A percentile compares a stretch with the other conserved stretches of the same genome.
Evolutionary conservation across 2,797 vertebrate genomes (phyloP).

Genomic region (Tamandua tetradactyla): DNA sequence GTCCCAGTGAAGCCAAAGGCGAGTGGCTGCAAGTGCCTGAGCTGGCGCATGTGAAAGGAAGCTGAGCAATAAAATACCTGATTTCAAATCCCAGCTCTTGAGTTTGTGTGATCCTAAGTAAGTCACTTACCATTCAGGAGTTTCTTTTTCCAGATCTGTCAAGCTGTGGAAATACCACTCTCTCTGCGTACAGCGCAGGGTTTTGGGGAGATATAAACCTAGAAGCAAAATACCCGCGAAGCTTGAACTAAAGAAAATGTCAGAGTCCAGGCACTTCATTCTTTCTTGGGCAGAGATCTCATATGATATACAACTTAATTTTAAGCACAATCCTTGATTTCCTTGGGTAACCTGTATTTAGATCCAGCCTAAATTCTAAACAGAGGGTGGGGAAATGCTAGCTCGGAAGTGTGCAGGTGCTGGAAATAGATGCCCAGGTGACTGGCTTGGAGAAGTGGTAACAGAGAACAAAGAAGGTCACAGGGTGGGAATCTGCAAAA

Average conservation of each 20-base stretch:
- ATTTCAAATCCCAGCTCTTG: neutral
- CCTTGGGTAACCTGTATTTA: neutral
- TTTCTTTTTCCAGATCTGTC: neutral
- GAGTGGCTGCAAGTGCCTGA: neutral
- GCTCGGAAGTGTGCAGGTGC: neutral
- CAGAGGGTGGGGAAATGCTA: neutral
- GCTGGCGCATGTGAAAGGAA: constrained; percentile 39
- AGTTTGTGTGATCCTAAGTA: neutral
- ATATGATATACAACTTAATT: neutral
- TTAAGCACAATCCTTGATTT: neutral
- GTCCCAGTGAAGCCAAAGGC: neutral
- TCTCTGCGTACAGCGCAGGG: neutral
- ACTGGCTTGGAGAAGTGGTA: neutral
- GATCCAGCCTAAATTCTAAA: neutral
- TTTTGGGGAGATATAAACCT: too few species aligned
- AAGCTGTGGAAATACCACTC: neutral
- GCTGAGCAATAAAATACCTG: neutral
- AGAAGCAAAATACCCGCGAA: neutral
- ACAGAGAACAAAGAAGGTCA: constrained; percentile 52
- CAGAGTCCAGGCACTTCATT: neutral
- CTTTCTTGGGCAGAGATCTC: neutral
- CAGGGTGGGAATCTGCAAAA: constrained; percentile 5
- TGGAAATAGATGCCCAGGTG: neutral
- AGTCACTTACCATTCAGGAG: neutral
- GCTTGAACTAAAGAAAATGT: too few species aligned